A percentile compares a stretch with the other conserved stretches of the same genome.
These are phyloP conservation scores for Listronotus bonariensis DNA, from an alignment of 1,140 invertebrate genomes.

Conservation along the genomic window DNA sequence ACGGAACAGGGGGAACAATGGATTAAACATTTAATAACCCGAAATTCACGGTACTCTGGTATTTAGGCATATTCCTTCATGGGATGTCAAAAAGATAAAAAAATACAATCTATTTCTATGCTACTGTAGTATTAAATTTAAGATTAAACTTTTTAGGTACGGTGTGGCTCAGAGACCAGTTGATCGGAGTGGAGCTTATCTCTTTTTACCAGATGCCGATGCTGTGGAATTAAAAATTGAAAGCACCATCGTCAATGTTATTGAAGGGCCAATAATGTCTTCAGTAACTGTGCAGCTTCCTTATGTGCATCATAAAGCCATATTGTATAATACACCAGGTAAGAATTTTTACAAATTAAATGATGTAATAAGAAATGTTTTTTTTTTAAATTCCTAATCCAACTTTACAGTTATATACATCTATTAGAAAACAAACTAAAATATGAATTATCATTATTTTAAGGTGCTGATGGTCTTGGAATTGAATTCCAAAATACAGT, in stretches of 20 bases:
- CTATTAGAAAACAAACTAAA: no score
- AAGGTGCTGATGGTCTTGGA: conserved; percentile 68
- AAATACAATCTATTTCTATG: no score
- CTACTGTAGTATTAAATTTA: no score
- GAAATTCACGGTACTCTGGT: no score
- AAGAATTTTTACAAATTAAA: conserved; percentile 37
- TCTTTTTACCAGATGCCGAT: conserved; percentile 88
- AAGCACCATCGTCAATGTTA: conserved; percentile 63
- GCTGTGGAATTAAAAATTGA: conserved; percentile 55
- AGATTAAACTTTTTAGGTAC: conserved; percentile 58
- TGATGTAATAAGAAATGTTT: no score
- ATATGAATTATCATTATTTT: conserved; percentile 17
- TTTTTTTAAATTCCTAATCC: no score
- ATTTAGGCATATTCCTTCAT: no score
- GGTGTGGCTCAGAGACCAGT: conserved; percentile 61
- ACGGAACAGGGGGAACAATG: no score
- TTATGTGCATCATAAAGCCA: conserved; percentile 72
- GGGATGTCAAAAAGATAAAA: no score
- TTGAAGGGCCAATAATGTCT: conserved; percentile 72
- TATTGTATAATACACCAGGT: conserved; percentile 69
- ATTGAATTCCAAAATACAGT: conserved; percentile 79
- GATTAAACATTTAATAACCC: no score
- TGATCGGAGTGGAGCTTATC: conserved; percentile 91
- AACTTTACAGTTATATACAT: no score
- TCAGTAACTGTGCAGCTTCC: conserved; percentile 72